Conservation (phyloP, 2,888 invertebrate species). For the Xestia sexstrigata region DNA sequence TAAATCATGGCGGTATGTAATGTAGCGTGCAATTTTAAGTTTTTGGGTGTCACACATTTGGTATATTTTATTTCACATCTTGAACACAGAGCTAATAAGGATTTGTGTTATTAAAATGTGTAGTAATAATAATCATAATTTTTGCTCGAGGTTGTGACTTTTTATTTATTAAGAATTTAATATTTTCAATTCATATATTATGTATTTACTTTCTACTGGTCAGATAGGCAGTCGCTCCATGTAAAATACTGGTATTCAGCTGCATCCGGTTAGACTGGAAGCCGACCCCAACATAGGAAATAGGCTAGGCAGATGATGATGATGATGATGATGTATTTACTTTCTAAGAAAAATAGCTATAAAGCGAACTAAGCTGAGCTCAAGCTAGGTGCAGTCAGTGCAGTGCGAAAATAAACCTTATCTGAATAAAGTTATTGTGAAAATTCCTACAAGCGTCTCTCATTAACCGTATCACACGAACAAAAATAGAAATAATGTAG, state of each 20-base stretch:
- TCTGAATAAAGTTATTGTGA: too few species aligned
- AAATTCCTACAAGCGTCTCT: too few species aligned
- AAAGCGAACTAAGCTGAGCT: too few species aligned
- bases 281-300: not conserved
- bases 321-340: not conserved
- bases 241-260: not conserved
- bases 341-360: not conserved
- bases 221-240: too few species aligned
- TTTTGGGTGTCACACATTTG: constrained; percentile 81
- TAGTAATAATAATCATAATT: constrained; percentile 10
- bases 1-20: constrained; percentile 80
- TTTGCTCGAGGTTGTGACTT: not conserved
- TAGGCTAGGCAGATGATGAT: too few species aligned
- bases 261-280: not conserved
- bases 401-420: too few species aligned
- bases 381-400: too few species aligned
- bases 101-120: constrained; percentile 20
- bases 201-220: not conserved
- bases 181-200: too few species aligned
- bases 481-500: too few species aligned
- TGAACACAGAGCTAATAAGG: constrained; percentile 29
- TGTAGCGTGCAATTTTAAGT: constrained; percentile 85
- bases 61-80: constrained; percentile 54
- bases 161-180: too few species aligned
- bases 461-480: too few species aligned